phyloP scores from a whole-genome alignment of 2,113 vertebrate genomes.

The Sorex araneus region DNA sequence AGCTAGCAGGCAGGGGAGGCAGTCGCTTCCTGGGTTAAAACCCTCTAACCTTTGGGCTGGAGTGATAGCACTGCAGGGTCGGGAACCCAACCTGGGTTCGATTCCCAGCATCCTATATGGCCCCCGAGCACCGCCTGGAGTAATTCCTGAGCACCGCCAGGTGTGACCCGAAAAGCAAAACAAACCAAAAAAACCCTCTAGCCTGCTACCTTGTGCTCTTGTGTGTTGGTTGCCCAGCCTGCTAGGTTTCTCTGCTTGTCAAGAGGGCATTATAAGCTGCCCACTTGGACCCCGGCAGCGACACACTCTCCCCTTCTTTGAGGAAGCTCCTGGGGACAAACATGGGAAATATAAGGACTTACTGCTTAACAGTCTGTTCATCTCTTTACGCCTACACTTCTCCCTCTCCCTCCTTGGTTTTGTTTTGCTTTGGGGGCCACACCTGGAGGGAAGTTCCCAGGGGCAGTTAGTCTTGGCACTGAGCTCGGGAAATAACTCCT shows the following conservation, averaged over 20 bases:
- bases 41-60: too few species aligned
- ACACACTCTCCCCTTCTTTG: neutral
- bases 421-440: too few species aligned
- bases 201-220: neutral
- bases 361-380: neutral
- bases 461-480: neutral
- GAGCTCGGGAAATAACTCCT: neutral
- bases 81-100: too few species aligned
- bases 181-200: too few species aligned
- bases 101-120: too few species aligned
- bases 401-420: too few species aligned
- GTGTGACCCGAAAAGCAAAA: too few species aligned
- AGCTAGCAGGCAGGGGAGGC: neutral
- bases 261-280: neutral
- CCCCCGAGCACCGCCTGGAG: too few species aligned
- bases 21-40: neutral
- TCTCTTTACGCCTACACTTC: too few species aligned
- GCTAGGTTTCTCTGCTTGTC: neutral
- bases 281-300: slow-evolving; percentile 42
- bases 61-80: too few species aligned
- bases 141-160: too few species aligned
- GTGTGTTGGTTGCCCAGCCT: neutral
- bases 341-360: neutral
- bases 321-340: neutral
- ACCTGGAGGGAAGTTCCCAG: too few species aligned